Percentiles rank a stretch among this genome's conserved stretches.
phyloP scores from a whole-genome alignment of 2,797 vertebrate species.

The Pseudomugil gertrudae region DNA sequence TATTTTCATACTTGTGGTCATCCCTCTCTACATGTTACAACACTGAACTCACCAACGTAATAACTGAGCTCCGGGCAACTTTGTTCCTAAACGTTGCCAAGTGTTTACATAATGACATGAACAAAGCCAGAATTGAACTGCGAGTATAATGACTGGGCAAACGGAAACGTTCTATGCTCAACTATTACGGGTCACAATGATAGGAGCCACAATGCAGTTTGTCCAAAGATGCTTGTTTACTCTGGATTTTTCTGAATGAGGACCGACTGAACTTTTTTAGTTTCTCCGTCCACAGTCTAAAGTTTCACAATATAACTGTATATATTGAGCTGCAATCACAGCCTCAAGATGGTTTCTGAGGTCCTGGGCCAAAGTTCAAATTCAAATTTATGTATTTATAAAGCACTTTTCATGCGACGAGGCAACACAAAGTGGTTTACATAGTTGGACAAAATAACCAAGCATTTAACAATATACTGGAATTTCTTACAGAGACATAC shows the following conservation, averaged over 20 bases:
- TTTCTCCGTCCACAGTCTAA: not conserved
- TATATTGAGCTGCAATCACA: not conserved
- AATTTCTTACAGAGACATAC: too few species aligned
- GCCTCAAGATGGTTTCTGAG: not conserved
- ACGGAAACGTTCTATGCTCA: not conserved
- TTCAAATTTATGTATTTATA: too few species aligned
- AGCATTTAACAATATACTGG: too few species aligned
- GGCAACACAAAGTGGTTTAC: too few species aligned
- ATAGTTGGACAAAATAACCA: too few species aligned
- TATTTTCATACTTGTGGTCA: constrained; percentile 13
- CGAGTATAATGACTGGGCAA: not conserved
- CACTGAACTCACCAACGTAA: not conserved
- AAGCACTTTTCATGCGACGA: too few species aligned
- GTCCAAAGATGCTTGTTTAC: not conserved
- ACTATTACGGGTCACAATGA: not conserved
- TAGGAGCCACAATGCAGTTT: not conserved
- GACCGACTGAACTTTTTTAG: not conserved
- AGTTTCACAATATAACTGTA: not conserved
- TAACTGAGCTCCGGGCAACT: not conserved
- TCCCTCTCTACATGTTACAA: constrained; percentile 3
- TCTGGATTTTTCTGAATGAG: not conserved
- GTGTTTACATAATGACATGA: not conserved
- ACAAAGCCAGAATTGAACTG: not conserved
- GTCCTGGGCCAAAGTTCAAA: too few species aligned
- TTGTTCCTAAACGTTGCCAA: not conserved